Percentiles rank a stretch among this genome's conserved stretches.
Conservation (phyloP, 1,140 invertebrate genomes). For the Lepidurus couesii region DNA sequence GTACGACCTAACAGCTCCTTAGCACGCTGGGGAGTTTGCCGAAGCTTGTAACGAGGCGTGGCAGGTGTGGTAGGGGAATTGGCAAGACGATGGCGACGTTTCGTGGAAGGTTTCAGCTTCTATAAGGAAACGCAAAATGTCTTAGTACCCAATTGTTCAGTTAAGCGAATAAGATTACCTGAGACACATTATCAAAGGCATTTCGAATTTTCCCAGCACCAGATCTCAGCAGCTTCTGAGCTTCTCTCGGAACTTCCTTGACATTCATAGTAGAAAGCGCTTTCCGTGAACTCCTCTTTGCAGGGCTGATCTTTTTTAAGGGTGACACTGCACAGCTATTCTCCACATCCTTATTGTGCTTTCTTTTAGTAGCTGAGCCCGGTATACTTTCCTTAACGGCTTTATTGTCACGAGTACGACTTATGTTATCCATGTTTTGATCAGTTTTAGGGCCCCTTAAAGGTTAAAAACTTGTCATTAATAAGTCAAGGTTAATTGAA, state of each 20-base stretch:
- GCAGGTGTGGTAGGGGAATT: conserved; percentile 48
- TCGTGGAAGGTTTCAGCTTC: conserved; percentile 54
- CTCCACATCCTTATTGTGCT: not conserved
- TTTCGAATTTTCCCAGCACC: not conserved
- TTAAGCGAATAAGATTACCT: not conserved
- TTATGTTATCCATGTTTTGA: not conserved
- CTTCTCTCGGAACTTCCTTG: not conserved
- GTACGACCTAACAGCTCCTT: conserved; percentile 51
- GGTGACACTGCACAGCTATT: not conserved
- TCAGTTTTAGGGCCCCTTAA: no score
- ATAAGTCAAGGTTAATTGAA: no score
- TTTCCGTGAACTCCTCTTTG: not conserved
- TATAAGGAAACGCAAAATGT: conserved; percentile 38
- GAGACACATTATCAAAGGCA: not conserved
- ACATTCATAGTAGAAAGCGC: not conserved
- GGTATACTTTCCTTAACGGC: not conserved
- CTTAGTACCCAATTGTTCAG: conserved; percentile 31
- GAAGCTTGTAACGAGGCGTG: conserved; percentile 49
- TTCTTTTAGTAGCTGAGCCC: not conserved
- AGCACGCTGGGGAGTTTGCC: conserved; percentile 43
- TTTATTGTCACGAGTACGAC: not conserved
- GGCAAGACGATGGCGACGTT: conserved; percentile 52
- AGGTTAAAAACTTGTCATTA: no score
- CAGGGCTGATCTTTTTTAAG: not conserved
- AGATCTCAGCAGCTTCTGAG: not conserved